A percentile compares a stretch with the other conserved stretches of the same genome.
Evolutionary conservation across 2,888 invertebrate species (phyloP).

Genomic region (Volucella zonaria): DNA sequence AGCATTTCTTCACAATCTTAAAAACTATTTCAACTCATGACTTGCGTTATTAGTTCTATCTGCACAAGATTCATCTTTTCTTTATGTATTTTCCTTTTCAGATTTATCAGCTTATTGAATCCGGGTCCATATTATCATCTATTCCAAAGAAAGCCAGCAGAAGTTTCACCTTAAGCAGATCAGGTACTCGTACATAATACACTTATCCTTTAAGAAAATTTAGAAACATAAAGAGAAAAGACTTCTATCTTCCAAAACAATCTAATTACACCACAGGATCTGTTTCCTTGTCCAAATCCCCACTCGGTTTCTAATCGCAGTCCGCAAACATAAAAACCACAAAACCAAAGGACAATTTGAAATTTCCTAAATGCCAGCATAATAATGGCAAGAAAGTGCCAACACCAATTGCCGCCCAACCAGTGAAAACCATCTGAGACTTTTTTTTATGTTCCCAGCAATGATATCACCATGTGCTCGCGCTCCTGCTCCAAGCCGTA

Average conservation of each 20-base stretch:
- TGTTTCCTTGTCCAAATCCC: slow-evolving; percentile 3
- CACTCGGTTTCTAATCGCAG: not conserved
- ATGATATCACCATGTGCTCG: slow-evolving; percentile 57
- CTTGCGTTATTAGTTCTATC: too few species aligned
- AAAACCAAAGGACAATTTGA: slow-evolving; percentile 61
- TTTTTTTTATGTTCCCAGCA: slow-evolving; percentile 38
- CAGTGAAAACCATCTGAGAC: slow-evolving; percentile 60
- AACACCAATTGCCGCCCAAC: slow-evolving; percentile 56
- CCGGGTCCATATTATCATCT: too few species aligned
- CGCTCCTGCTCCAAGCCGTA: slow-evolving; percentile 5
- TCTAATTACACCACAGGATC: slow-evolving; percentile 61
- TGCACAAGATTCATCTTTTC: too few species aligned
- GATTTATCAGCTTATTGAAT: too few species aligned
- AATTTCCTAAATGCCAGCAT: slow-evolving; percentile 62
- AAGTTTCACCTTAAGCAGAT: too few species aligned
- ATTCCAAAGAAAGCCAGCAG: too few species aligned
- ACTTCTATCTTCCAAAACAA: slow-evolving; percentile 39
- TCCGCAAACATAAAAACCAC: slow-evolving; percentile 16
- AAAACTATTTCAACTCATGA: too few species aligned
- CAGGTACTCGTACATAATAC: too few species aligned
- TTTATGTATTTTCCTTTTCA: too few species aligned
- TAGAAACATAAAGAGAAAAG: not conserved
- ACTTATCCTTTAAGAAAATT: not conserved
- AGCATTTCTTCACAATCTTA: too few species aligned
- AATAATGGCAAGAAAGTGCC: slow-evolving; percentile 61